Base-by-base conservation (phyloP, 2,888 invertebrate species). In the Lordiphosa andalusiaca region DNA sequence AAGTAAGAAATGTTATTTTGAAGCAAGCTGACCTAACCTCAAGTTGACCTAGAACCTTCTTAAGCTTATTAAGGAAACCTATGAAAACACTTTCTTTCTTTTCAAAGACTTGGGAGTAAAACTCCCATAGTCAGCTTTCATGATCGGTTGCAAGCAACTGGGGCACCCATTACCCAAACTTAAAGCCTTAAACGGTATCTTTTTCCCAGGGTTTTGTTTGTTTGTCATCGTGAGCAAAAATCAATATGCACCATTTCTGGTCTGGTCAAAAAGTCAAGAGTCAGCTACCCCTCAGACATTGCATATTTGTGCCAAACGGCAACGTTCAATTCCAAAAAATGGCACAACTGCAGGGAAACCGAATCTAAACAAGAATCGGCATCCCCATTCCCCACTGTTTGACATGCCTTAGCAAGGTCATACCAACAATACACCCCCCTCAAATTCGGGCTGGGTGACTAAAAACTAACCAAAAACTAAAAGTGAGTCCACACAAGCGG, bases 391-490 rank as follows among this genome's bases (percentile, higher is more conserved):
- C 25, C 21, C 10, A 33, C 10, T 21, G 16, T n/a, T 6, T 13
- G 42, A 23, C 9, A 33, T 16, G 33, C 30, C n/a, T n/a, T 13
- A 16, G 58, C 63, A 63, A 63, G 62, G 62, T 63, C 63, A 35
- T 52, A 52, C 36, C 46, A 63, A 41, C 36, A 38, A 36, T 39
- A 36, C 33, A 46, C 39, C 44, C 13, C 19, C 38, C 54, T 44
- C 33, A 39, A 63, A 63, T 41, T 47, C 56, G 63, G 63, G 56
- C n/a, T 30, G 9, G 7, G 30, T 9, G 56, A 63, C 63, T 56
- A 60, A 82, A 78, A 78, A 78, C 77, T 77, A 77, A 63, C 82
- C 75, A 71, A 78, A 77, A 81, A 77, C 77, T 78, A 78, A 78
- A 77, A 77, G 78, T 81, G 78, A 73, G 66, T 69, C 71, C 51